Evolutionary conservation across 2,888 invertebrate species (phyloP).

Genomic region (Lasioglossum oenotherae): DNA sequence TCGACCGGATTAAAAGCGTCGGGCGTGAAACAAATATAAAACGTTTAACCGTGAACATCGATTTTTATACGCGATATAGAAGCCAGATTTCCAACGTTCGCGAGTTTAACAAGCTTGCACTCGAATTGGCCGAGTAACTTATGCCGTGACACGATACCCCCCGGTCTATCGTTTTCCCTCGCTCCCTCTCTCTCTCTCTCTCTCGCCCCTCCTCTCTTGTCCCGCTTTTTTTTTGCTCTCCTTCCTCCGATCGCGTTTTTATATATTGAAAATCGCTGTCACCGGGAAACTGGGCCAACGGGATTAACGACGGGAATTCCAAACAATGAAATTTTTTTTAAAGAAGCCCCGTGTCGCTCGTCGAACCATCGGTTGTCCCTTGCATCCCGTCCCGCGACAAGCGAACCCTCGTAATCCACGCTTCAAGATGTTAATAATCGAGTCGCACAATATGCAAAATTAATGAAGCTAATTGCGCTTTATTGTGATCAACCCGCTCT

Average conservation of each 20-base stretch:
- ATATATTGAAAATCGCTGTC: constrained; percentile 18
- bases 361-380: neutral
- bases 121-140: constrained; percentile 51
- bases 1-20: constrained; percentile 60
- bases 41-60: constrained; percentile 62
- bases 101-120: constrained; percentile 53
- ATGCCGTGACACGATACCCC: constrained; percentile 36
- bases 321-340: constrained; percentile 17
- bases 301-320: neutral
- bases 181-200: neutral
- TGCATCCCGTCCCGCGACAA: neutral
- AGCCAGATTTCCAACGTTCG: constrained; percentile 55
- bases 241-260: constrained; percentile 18
- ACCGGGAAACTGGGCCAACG: constrained; percentile 3
- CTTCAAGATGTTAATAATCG: neutral
- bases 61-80: constrained; percentile 58
- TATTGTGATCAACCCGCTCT: neutral
- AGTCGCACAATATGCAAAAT: neutral
- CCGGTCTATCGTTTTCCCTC: constrained; percentile 18
- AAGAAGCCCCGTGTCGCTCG: constrained; percentile 7
- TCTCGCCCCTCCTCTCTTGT: neutral
- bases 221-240: constrained; percentile 11
- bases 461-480: neutral
- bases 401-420: neutral
- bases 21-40: constrained; percentile 61